These are phyloP conservation scores for Sinhomidia bicolor DNA, from an alignment of 2,888 invertebrate genomes.

Conservation along the genomic window DNA sequence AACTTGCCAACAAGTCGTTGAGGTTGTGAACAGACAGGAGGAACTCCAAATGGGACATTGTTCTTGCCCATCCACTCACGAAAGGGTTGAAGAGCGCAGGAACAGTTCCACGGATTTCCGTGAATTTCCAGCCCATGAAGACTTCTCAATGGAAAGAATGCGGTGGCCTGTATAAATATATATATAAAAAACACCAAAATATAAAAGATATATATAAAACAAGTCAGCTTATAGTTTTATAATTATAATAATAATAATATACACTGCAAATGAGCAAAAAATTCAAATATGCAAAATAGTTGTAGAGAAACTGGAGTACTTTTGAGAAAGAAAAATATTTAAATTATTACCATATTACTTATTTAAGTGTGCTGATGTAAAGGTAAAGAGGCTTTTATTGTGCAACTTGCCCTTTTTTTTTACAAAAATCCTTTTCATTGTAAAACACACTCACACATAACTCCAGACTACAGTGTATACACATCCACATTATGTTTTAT, in stretches of 20 bases:
- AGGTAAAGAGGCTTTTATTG: not conserved
- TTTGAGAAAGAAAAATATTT: too few relatives aligned
- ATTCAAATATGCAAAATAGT: not conserved
- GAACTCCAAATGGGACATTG: slow-evolving; percentile 88
- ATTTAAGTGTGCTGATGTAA: not conserved
- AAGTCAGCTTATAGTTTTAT: too few relatives aligned
- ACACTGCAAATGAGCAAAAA: not conserved
- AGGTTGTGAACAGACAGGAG: slow-evolving; percentile 88
- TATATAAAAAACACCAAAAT: too few relatives aligned
- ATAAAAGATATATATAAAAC: too few relatives aligned
- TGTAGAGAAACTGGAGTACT: not conserved
- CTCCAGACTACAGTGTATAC: too few relatives aligned
- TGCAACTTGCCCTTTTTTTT: not conserved
- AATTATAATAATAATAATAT: too few relatives aligned
- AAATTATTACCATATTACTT: not conserved
- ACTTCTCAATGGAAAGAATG: slow-evolving; percentile 86
- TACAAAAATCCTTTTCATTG: not conserved
- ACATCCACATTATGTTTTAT: too few relatives aligned
- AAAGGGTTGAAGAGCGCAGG: slow-evolving; percentile 88
- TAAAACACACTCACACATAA: too few relatives aligned
- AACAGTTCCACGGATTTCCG: slow-evolving; percentile 93
- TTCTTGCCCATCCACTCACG: slow-evolving; percentile 91
- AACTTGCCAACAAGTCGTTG: slow-evolving; percentile 85
- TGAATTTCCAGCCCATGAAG: slow-evolving; percentile 89
- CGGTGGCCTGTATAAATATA: slow-evolving; percentile 83